A percentile compares a stretch with the other conserved stretches of the same genome.
Evolutionary conservation across 2,797 vertebrate genomes (phyloP).

Genomic region (Chrosomus eos): DNA sequence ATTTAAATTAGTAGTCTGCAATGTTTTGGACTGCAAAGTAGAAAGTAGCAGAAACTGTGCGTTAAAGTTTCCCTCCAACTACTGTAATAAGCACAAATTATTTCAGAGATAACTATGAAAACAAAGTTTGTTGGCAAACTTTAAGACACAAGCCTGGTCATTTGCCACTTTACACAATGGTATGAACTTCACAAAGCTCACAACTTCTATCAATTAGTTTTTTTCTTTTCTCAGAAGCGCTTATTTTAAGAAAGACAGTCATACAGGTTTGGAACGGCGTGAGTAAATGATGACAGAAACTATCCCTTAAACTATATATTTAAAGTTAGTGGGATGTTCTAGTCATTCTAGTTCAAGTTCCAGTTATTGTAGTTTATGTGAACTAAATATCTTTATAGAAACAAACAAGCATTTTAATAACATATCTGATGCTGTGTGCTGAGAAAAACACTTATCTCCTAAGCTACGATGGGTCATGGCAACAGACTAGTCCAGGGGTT

Average conservation of each 20-base stretch:
- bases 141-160: not conserved
- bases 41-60: not conserved
- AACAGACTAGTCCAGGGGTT: not conserved
- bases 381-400: not conserved
- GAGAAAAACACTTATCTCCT: not conserved
- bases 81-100: not conserved
- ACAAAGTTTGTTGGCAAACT: not conserved
- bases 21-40: not conserved
- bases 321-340: not conserved
- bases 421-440: not conserved
- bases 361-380: not conserved
- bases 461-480: not conserved
- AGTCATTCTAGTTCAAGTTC: not conserved
- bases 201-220: not conserved
- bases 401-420: not conserved
- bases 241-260: not conserved
- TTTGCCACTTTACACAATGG: not conserved
- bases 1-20: not conserved
- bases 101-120: not conserved
- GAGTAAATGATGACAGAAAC: not conserved
- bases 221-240: not conserved
- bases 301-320: not conserved
- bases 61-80: not conserved
- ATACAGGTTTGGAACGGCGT: not conserved
- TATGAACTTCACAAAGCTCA: not conserved